These are phyloP conservation scores for Drosophila aff. DNA, from an alignment of 1,140 invertebrate genomes.

Conservation along the genomic window DNA sequence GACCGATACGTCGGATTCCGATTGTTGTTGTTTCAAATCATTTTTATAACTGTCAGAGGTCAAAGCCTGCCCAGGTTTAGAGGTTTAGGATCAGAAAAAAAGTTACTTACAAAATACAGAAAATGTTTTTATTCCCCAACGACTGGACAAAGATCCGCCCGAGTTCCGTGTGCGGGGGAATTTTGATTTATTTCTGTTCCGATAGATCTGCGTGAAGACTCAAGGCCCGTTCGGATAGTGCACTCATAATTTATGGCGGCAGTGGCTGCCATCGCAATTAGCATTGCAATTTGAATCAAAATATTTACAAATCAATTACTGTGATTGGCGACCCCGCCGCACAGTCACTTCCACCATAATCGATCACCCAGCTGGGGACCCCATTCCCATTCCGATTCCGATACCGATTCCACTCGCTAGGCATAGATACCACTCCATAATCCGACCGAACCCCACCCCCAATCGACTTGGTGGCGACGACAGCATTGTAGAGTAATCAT, in stretches of 20 bases:
- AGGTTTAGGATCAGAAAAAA: not conserved
- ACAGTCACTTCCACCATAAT: conserved; percentile 73
- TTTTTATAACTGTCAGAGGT: not conserved
- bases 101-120: not conserved
- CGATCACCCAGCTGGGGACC: conserved; percentile 69
- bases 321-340: conserved; percentile 60
- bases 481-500: conserved; percentile 29
- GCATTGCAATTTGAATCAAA: conserved; percentile 70
- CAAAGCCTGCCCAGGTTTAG: not conserved
- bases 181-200: conserved; percentile 43
- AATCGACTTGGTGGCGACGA: conserved; percentile 37
- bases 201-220: conserved; percentile 33
- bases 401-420: conserved; percentile 7
- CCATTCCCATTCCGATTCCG: conserved; percentile 13
- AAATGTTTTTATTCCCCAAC: not conserved
- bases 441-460: conserved; percentile 18
- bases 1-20: not conserved
- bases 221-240: conserved; percentile 33
- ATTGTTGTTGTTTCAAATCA: not conserved
- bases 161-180: conserved; percentile 5
- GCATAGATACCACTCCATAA: conserved; percentile 23
- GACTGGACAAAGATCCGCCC: not conserved
- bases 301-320: conserved; percentile 83
- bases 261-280: conserved; percentile 62
- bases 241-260: conserved; percentile 58